Evolutionary conservation across 2,888 invertebrate genomes (phyloP).

Genomic region (Cylloceria caligata): DNA sequence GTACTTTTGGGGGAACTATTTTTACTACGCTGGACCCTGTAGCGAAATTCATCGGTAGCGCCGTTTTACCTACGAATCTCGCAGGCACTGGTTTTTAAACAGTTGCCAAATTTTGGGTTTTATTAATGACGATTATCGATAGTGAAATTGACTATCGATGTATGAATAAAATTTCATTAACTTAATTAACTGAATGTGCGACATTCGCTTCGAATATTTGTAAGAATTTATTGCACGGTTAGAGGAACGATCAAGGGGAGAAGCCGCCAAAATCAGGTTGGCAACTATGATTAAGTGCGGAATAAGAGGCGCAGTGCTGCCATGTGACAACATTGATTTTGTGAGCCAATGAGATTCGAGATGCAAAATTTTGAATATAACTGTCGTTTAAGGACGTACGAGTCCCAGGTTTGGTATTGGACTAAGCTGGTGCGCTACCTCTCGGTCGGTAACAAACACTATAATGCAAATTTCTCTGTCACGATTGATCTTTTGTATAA

Average conservation of each 20-base stretch:
- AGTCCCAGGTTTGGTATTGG: too few species aligned
- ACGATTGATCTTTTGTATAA: too few species aligned
- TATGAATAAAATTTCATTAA: not conserved
- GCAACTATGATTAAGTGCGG: not conserved
- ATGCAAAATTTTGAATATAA: not conserved
- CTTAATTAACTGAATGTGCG: not conserved
- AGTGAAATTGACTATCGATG: too few species aligned
- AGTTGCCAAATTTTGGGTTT: not conserved
- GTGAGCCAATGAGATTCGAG: not conserved
- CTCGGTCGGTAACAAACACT: too few species aligned
- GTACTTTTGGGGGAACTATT: not conserved
- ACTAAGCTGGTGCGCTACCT: too few species aligned
- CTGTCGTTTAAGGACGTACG: not conserved
- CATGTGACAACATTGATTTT: not conserved
- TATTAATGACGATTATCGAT: not conserved
- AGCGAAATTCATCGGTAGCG: not conserved
- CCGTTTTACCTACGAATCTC: not conserved
- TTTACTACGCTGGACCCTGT: slow-evolving; percentile 10
- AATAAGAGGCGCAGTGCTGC: not conserved
- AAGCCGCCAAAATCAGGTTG: not conserved
- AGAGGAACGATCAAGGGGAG: not conserved
- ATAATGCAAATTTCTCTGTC: too few species aligned
- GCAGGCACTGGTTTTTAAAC: not conserved
- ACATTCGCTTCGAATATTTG: not conserved
- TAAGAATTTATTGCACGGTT: not conserved